Base-by-base conservation (phyloP, 2,113 vertebrate genomes). In the Microtus richardsoni region DNA sequence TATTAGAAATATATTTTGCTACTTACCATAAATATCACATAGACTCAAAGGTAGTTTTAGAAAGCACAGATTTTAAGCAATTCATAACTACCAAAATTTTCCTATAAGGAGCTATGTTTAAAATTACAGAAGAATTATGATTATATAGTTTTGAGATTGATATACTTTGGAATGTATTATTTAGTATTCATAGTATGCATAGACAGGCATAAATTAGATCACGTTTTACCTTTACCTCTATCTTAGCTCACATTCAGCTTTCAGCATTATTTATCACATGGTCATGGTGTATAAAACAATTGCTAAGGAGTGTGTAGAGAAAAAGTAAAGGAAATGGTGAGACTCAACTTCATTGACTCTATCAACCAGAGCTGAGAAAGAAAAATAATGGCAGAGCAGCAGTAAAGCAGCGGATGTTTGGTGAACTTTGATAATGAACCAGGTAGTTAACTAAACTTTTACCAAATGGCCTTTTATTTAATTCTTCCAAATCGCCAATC, bases 61-160 rank as follows among this genome's bases (percentile, higher is more conserved):
- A 96, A 92, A 92, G 28, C 78, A 91, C 26, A 95, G 66, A 39
- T 92, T 49, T 39, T 47, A 88, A 30, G 28, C n/a, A 78, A 94
- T 21, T 30, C 2, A 68, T 79, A 94, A 96, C 68, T 93, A 89
- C 49, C 22, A 79, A 86, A 30, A 93, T 7, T 92, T 73, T 28
- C 52, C 80, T 64, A 86, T 33, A 92, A 87, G 80, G 36, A 70
- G 49, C 62, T 92, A 47, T 30, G 3, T 68, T 92, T 74, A 39
- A 2, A 88, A 64, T 87, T 80, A 89, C 26, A 13, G 21, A 86
- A 83, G 28, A 92, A 39, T 80, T 89, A 68, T 49, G 22, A 94
- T 58, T 77, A 66, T 64, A 88, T 36, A 60, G 52, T 91, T 83
- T 90, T 94, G 73, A 97, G 87, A 95, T 68, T 87, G 70, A 94